These are phyloP conservation scores for Brevipalpus yothersi DNA, from an alignment of 1,140 invertebrate species.

Conservation along the genomic window DNA sequence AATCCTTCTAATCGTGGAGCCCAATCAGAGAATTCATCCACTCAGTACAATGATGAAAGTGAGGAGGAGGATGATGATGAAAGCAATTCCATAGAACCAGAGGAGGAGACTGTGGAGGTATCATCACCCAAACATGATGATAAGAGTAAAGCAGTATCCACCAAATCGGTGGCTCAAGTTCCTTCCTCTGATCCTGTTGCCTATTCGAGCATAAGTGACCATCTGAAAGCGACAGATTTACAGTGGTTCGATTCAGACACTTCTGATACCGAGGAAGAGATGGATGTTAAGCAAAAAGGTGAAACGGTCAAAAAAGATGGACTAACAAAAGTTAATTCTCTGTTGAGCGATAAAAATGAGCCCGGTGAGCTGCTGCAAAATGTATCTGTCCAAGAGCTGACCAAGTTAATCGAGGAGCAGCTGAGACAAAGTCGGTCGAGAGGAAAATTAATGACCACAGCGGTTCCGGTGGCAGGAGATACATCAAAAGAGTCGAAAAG, in stretches of 20 bases:
- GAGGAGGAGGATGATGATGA: background rate
- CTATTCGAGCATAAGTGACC: background rate
- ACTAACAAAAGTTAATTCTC: background rate
- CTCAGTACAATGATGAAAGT: background rate
- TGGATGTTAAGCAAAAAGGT: background rate
- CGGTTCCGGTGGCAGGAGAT: too few species aligned
- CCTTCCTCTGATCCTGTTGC: background rate
- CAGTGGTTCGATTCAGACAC: background rate
- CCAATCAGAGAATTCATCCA: background rate
- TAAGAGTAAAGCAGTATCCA: background rate
- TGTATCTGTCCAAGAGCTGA: background rate
- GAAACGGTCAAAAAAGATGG: background rate
- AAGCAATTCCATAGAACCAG: background rate
- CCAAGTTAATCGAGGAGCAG: background rate
- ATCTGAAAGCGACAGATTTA: background rate
- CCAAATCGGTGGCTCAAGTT: background rate
- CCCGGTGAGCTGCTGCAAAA: background rate
- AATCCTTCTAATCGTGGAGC: too few species aligned
- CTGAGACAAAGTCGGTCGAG: background rate
- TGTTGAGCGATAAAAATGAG: background rate
- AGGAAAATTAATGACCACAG: too few species aligned
- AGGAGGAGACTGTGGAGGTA: background rate
- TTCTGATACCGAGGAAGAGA: background rate
- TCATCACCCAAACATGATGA: background rate
- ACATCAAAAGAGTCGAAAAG: too few species aligned